Evolutionary conservation across 64 coral and sea anemone species (phyloP), one percentile per base, ranked within the genome.

Genomic region (Porites lutea): DNA sequence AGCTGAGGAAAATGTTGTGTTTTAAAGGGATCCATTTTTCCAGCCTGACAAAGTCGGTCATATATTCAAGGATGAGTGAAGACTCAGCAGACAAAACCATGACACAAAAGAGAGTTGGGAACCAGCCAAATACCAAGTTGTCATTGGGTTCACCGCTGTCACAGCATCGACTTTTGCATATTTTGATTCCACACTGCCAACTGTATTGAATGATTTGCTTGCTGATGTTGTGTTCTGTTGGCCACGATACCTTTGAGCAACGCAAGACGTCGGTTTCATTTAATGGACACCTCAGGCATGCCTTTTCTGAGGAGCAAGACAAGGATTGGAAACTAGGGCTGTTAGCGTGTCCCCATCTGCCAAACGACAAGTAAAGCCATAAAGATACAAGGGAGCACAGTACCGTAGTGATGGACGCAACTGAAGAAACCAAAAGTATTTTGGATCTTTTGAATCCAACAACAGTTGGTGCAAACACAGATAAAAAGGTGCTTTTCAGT

Each of bases 21-120:
- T 68, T 68, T 68, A 68, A 68, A 68, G 65, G 65, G 13, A n/a
- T 68, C 65, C 65, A 68, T 68, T 68, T 68, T 68, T 68, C 65
- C 65, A 68, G 65, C 16, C 65, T 68, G 65, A 68, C 20, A n/a
- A 68, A 68, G 65, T 68, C 65, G 65, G 65, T 68, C 65, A 68
- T 68, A 68, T 68, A 68, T 68, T 68, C n/a, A 68, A 68, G 65
- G 65, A 68, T 15, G 65, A 68, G 16, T 68, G 65, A 68, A 68
- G 19, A 68, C 16, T n/a, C 65, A 18, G 65, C 65, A 68, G 65
- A 68, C 16, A 68, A 68, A 68, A 68, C 12, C 16, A 68, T 68
- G 65, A 68, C 7, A 18, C 6, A 68, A 0, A 68, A 68, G 6
- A 68, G 65, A 68, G 65, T 14, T 68, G 65, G 65, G 16, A 68